phyloP scores from a whole-genome alignment of 2,888 invertebrate species.

The Sycophila texana region DNA sequence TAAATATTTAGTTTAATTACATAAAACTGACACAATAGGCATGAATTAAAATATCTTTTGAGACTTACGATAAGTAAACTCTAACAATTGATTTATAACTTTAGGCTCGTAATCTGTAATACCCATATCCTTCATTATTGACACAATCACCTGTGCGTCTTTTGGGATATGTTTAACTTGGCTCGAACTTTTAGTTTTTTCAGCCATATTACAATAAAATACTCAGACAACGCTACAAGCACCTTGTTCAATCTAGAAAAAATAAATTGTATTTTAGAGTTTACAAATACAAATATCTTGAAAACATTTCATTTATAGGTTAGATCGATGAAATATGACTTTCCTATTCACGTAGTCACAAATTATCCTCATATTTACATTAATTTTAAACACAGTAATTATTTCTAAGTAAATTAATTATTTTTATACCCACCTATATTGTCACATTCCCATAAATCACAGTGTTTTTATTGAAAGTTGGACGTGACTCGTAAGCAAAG shows the following conservation, averaged over 20 bases:
- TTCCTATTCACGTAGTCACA: too few species aligned
- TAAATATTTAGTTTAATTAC: background rate
- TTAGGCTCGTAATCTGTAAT: constrained; percentile 95
- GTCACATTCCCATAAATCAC: background rate
- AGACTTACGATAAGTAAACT: constrained; percentile 91
- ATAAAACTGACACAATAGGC: background rate
- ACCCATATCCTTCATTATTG: constrained; percentile 96
- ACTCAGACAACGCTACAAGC: background rate
- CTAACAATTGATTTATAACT: constrained; percentile 94
- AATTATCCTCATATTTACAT: background rate
- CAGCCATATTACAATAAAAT: constrained; percentile 69
- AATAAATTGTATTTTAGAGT: background rate
- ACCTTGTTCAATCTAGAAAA: background rate
- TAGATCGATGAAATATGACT: too few species aligned
- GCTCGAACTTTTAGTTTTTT: constrained; percentile 75
- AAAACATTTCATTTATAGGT: too few species aligned
- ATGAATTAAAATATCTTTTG: constrained; percentile 1
- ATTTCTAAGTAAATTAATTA: background rate
- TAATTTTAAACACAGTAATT: background rate
- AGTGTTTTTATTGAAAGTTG: background rate
- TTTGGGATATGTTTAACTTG: constrained; percentile 88
- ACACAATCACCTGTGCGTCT: constrained; percentile 97
- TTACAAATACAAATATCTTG: background rate
- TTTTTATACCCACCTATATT: constrained; percentile 1
- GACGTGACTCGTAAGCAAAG: background rate